Conservation (phyloP, 2,113 vertebrate genomes). For the Oenanthe oenanthe region DNA sequence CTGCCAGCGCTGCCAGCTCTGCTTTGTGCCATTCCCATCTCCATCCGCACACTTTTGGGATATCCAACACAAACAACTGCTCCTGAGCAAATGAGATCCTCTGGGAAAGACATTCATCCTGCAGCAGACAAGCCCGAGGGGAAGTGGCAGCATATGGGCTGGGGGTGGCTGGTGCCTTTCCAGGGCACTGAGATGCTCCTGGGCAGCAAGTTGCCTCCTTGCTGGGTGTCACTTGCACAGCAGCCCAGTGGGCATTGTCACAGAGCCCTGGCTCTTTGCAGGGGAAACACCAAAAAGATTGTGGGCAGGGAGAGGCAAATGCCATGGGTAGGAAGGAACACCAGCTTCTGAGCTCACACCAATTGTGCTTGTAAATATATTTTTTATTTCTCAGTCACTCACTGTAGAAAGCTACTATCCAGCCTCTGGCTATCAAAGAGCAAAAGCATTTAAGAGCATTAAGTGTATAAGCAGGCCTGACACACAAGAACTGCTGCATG, state of each 20-base stretch:
- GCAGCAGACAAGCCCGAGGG: not conserved
- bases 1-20: not conserved
- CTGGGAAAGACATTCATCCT: not conserved
- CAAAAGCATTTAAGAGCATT: not conserved
- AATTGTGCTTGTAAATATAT: not conserved
- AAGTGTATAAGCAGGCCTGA: not conserved
- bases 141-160: not conserved
- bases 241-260: fast-evolving
- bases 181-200: not conserved
- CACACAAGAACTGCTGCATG: not conserved
- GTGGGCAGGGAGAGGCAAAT: not conserved
- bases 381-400: not conserved
- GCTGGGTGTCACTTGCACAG: not conserved
- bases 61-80: not conserved
- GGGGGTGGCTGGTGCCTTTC: not conserved
- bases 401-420: not conserved
- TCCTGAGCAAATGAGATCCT: not conserved
- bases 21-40: fast-evolving
- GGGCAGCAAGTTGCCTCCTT: not conserved
- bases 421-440: not conserved
- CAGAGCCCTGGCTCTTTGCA: not conserved
- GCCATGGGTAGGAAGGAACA: not conserved
- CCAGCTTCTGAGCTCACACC: not conserved
- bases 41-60: not conserved
- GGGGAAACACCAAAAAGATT: not conserved